These are phyloP conservation scores for Camelus bactrianus DNA, from an alignment of 2,113 vertebrate genomes.

Conservation along the genomic window DNA sequence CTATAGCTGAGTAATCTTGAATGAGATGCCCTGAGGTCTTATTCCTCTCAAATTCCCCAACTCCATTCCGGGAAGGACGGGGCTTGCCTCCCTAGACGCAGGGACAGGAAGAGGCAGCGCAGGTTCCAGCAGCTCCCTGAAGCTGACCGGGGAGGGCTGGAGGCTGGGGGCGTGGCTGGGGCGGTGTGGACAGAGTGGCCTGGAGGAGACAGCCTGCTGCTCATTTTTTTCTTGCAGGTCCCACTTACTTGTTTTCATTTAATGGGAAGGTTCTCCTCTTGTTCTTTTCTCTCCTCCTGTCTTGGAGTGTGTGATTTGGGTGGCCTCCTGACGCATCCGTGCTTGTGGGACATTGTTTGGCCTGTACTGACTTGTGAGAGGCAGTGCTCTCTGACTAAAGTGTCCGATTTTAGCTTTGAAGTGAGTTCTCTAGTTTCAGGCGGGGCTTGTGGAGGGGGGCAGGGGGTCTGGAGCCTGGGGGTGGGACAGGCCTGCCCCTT, in stretches of 20 bases:
- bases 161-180: too few species aligned
- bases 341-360: not conserved
- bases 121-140: not conserved
- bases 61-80: too few species aligned
- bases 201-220: not conserved
- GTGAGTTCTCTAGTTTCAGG: not conserved
- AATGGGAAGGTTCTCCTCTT: not conserved
- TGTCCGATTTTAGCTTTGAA: not conserved
- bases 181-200: too few species aligned
- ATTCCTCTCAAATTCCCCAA: accelerated
- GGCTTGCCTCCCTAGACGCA: not conserved
- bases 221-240: accelerated
- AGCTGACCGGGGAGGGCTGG: not conserved
- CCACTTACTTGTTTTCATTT: accelerated
- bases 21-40: not conserved
- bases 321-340: not conserved
- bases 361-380: not conserved
- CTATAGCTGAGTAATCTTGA: not conserved
- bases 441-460: not conserved
- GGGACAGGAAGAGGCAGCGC: not conserved
- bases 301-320: not conserved
- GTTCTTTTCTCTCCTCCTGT: not conserved
- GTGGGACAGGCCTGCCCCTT: not conserved
- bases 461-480: not conserved
- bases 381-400: accelerated